Conservation (phyloP, 2,797 vertebrate genomes). For the Sebastes iracundus region DNA sequence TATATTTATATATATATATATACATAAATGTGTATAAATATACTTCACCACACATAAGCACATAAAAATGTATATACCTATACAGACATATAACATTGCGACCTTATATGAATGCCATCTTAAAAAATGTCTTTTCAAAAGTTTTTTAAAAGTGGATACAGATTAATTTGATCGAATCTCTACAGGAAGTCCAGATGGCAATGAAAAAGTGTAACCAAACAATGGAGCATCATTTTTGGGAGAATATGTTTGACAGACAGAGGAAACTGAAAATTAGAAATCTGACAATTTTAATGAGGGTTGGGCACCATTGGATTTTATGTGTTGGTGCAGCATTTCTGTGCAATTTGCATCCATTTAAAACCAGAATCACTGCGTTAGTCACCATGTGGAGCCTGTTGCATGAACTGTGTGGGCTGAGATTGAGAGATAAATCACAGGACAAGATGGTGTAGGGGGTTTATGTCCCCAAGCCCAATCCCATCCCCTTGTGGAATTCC, state of each 20-base stretch:
- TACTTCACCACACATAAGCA: too few species aligned
- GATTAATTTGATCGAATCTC: too few species aligned
- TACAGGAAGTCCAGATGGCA: too few species aligned
- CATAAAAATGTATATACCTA: too few species aligned
- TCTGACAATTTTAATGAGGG: not conserved
- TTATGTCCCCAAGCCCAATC: slow-evolving; percentile 72
- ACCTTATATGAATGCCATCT: too few species aligned
- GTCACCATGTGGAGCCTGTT: slow-evolving; percentile 21
- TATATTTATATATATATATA: too few species aligned
- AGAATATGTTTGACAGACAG: not conserved
- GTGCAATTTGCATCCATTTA: not conserved
- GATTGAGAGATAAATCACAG: slow-evolving; percentile 70
- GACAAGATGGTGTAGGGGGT: slow-evolving; percentile 69
- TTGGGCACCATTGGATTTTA: not conserved
- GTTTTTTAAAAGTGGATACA: too few species aligned
- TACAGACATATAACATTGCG: too few species aligned
- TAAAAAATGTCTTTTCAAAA: too few species aligned
- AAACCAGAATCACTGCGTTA: not conserved
- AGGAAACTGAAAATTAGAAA: not conserved
- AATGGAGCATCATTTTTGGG: not conserved
- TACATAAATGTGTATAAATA: too few species aligned
- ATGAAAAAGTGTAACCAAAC: not conserved
- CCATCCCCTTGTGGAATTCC: slow-evolving; percentile 79
- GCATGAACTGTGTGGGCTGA: slow-evolving; percentile 52
- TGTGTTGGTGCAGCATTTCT: not conserved